Base-by-base conservation (phyloP, 2,113 vertebrate genomes). In the Heterocephalus glaber region DNA sequence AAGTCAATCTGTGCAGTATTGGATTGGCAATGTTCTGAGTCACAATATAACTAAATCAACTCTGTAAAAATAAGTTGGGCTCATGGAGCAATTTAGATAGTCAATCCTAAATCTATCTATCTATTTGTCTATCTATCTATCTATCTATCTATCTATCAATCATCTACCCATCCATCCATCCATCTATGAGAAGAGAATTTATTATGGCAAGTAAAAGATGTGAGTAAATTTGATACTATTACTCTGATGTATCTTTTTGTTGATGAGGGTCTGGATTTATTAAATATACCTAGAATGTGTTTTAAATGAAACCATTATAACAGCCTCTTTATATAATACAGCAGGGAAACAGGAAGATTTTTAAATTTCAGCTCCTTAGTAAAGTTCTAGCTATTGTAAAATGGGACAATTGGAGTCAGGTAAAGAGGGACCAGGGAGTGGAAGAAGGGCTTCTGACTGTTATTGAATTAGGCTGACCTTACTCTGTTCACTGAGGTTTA, bases 361-460 rank as follows among this genome's bases (percentile, higher is more conserved):
- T 89, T 77, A 84, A 65, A 60, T 28, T 60, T 82, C 13, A 95
- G n/a, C 47, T 81, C 47, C 33, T 72, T 33, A 38, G 20, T 86
- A 33, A 90, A n/a, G 41, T 92, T 90, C 68, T 61, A 41, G n/a
- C 84, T 93, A 35, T 52, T 79, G 85, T 54, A 56, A 80, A 88
- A 65, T 66, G 11, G 49, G 38, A 61, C 56, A 33, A 38, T 6
- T 81, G 8, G 58, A 60, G 13, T 24, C 54, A 44, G 54, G 22
- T 20, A 86, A 7, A 20, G n/a, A 28, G 41, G 13, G 19, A 76
- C 20, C 28, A 85, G 33, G 26, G 30, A 47, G 30, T 52, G 22
- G 76, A 87, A 79, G n/a, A 84, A 92, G 44, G 54, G 47, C 41
- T 92, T 93, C 52, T 0, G 26, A 76, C 33, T 93, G 38, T 61